Evolutionary conservation across 1,140 invertebrate species (phyloP).

Genomic region (Neocloeon triangulifer): DNA sequence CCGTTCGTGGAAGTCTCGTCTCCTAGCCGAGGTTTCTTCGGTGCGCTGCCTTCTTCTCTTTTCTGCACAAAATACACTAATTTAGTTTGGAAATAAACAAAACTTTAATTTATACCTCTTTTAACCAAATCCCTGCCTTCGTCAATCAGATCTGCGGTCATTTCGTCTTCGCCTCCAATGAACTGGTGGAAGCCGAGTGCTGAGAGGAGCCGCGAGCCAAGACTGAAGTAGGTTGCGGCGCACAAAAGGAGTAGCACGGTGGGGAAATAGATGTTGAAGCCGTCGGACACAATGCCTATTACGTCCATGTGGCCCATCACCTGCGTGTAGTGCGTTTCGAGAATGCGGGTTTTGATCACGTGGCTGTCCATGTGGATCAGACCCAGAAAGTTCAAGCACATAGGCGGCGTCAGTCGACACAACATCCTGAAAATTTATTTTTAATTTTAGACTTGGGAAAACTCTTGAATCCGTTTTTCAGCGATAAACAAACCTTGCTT

Average conservation of each 20-base stretch:
- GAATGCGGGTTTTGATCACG: conserved; percentile 55
- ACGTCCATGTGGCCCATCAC: conserved; percentile 99
- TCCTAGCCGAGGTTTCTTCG: conserved; percentile 48
- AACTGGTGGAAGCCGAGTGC: conserved; percentile 90
- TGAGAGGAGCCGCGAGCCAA: conserved; percentile 73
- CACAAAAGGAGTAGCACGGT: conserved; percentile 89
- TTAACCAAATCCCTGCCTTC: conserved; percentile 80
- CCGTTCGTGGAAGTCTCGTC: conserved; percentile 44
- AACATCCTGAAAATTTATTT: conserved; percentile 37
- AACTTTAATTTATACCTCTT: conserved; percentile 29
- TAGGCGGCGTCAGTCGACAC: conserved; percentile 87
- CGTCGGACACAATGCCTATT: conserved; percentile 86
- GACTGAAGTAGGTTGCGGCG: conserved; percentile 80
- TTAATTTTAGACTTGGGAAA: conserved; percentile 1
- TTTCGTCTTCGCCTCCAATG: conserved; percentile 66
- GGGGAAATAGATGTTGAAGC: conserved; percentile 98
- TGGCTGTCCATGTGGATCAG: conserved; percentile 97
- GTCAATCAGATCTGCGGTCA: conserved; percentile 78
- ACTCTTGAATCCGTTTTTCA: too few relatives aligned
- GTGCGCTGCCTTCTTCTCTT: conserved; percentile 55
- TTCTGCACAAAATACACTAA: conserved; percentile 28
- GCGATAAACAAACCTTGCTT: too few relatives aligned
- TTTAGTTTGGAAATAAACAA: conserved; percentile 2
- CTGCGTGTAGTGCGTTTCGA: conserved; percentile 79
- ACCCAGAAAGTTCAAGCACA: conserved; percentile 95